Conservation (phyloP, 1,140 invertebrate genomes). For the Chelonus insularis region DNA sequence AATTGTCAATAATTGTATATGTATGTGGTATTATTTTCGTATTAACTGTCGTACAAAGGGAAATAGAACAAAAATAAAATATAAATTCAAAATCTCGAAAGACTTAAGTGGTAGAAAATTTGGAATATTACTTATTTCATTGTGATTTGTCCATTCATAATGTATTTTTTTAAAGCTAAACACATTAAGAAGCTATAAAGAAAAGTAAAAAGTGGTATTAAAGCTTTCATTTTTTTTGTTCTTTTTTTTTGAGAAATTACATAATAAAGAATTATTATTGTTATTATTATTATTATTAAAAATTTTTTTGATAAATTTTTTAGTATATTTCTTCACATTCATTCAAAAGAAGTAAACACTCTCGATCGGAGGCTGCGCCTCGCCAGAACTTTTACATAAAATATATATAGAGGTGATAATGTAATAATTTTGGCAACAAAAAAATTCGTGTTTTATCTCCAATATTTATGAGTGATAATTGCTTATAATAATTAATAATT, state of each 20-base stretch:
- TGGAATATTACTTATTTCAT: constrained; percentile 8
- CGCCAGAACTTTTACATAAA: constrained; percentile 50
- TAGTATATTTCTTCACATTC: too few species aligned
- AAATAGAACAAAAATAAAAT: constrained; percentile 2
- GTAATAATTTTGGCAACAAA: too few species aligned
- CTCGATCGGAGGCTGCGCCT: constrained; percentile 41
- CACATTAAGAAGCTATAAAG: too few species aligned
- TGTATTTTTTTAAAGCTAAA: not conserved
- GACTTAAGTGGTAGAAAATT: constrained; percentile 6
- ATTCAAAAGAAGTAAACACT: constrained; percentile 32
- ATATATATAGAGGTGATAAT: constrained; percentile 45
- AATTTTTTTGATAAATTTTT: too few species aligned
- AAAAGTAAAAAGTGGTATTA: too few species aligned
- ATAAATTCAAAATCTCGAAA: not conserved
- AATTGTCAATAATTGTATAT: constrained; percentile 2
- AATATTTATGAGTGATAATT: too few species aligned
- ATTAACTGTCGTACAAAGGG: constrained; percentile 6
- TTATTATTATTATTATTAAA: too few species aligned
- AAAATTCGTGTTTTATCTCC: too few species aligned
- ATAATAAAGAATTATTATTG: too few species aligned
- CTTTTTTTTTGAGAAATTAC: too few species aligned
- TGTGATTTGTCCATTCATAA: constrained; percentile 3
- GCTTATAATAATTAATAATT: too few species aligned
- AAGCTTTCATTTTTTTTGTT: too few species aligned
- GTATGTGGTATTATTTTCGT: not conserved